Conservation (phyloP, 2,888 invertebrate genomes). For the Stenolophus ochropezus region DNA sequence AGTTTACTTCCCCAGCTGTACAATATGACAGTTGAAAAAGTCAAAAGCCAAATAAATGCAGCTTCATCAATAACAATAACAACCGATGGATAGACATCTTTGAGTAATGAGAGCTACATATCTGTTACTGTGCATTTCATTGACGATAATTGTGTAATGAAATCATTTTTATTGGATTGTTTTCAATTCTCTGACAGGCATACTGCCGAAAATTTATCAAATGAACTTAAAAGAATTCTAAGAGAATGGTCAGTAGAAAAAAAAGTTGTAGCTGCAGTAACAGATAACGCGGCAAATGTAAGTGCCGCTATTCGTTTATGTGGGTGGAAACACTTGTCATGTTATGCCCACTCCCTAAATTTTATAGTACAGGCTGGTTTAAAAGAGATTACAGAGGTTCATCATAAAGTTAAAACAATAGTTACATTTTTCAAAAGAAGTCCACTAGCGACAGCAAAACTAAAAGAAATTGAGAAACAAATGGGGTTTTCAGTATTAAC, state of each 20-base stretch:
- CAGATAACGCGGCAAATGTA: slow-evolving; percentile 66
- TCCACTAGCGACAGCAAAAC: not conserved
- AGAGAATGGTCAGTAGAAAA: slow-evolving; percentile 64
- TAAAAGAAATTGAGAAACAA: not conserved
- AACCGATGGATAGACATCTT: not conserved
- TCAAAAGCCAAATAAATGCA: not conserved
- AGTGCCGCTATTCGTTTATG: slow-evolving; percentile 62
- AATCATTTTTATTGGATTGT: not conserved
- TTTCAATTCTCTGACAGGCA: not conserved
- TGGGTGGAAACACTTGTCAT: slow-evolving; percentile 64
- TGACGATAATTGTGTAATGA: not conserved
- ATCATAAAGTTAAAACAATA: slow-evolving; percentile 12
- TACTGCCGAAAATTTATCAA: slow-evolving; percentile 63
- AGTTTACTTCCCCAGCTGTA: not conserved
- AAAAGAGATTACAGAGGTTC: slow-evolving; percentile 1
- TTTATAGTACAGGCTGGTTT: slow-evolving; percentile 63
- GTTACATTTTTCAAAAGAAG: slow-evolving; percentile 48
- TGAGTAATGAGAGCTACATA: not conserved
- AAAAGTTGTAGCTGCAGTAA: slow-evolving; percentile 66
- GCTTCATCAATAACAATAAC: not conserved
- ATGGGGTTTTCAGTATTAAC: slow-evolving; percentile 20
- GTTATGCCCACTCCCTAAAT: slow-evolving; percentile 66
- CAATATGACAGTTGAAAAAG: not conserved
- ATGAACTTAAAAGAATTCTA: slow-evolving; percentile 62
- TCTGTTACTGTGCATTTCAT: not conserved